Conservation (phyloP, 2,888 invertebrate genomes). For the Rhagonycha lutea region DNA sequence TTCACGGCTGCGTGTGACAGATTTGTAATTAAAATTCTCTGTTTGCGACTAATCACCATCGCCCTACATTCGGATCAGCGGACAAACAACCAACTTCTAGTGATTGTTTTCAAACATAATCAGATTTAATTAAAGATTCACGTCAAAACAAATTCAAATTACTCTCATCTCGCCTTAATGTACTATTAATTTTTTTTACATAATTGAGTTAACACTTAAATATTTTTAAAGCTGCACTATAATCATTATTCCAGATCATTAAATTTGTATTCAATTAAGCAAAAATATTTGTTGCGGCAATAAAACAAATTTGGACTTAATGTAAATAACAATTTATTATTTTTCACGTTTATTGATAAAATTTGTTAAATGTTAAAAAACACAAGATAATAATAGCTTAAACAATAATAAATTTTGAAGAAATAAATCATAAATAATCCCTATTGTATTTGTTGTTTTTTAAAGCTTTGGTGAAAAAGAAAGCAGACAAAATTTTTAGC, state of each 20-base stretch:
- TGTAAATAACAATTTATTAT: neutral
- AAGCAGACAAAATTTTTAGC: neutral
- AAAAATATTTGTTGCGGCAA: neutral
- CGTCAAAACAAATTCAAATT: conserved; percentile 35
- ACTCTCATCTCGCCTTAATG: conserved; percentile 17
- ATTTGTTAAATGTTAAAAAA: neutral
- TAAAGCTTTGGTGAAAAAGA: neutral
- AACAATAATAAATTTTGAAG: neutral
- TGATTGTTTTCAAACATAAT: conserved; percentile 46
- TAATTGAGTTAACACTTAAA: neutral
- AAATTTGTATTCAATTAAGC: neutral
- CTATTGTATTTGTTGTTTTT: neutral
- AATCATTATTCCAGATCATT: neutral
- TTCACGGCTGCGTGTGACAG: conserved; percentile 45
- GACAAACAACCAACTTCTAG: conserved; percentile 36
- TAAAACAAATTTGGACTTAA: neutral
- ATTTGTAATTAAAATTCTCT: conserved; percentile 48
- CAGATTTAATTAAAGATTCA: conserved; percentile 45
- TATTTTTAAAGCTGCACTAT: neutral
- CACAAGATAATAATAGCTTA: neutral
- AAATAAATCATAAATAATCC: neutral
- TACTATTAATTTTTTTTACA: conserved; percentile 18
- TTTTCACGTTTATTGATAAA: neutral
- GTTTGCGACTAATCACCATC: conserved; percentile 44
- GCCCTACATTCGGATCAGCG: conserved; percentile 32